Percentiles rank a stretch among this genome's conserved stretches.
phyloP scores from a whole-genome alignment of 2,113 vertebrate species.

The Scopus umbretta region DNA sequence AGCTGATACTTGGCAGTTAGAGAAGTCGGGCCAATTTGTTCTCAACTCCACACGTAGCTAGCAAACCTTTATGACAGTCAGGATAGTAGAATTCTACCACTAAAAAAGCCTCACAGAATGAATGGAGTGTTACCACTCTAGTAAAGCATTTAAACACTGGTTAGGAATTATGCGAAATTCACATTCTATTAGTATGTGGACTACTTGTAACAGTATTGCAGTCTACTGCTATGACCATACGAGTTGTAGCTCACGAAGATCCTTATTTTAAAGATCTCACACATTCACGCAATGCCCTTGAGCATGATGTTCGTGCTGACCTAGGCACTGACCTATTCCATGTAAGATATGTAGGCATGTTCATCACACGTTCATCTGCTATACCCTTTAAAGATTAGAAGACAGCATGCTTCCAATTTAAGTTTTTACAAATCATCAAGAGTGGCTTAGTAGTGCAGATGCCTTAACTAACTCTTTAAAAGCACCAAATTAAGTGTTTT shows the following conservation, averaged over 20 bases:
- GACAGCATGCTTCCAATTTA: background rate
- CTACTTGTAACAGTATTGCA: background rate
- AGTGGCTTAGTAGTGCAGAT: background rate
- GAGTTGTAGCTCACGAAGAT: background rate
- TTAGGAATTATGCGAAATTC: background rate
- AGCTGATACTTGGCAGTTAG: background rate
- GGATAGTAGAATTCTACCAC: background rate
- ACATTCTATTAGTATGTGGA: background rate
- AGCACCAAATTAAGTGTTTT: background rate
- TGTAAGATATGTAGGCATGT: background rate
- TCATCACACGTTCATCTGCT: background rate
- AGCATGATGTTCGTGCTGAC: background rate
- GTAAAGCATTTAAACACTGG: background rate
- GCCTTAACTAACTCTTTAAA: background rate
- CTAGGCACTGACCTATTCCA: background rate
- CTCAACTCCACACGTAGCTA: background rate
- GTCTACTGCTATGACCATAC: background rate
- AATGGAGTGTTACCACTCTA: background rate
- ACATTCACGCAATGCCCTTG: background rate
- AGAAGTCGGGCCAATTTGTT: background rate
- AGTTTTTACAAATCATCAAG: background rate
- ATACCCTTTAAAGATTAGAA: background rate
- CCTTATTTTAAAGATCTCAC: background rate
- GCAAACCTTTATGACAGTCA: background rate
- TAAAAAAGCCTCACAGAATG: background rate